Base-by-base conservation (phyloP, 2,888 invertebrate species). In the Phyllotreta striolata region DNA sequence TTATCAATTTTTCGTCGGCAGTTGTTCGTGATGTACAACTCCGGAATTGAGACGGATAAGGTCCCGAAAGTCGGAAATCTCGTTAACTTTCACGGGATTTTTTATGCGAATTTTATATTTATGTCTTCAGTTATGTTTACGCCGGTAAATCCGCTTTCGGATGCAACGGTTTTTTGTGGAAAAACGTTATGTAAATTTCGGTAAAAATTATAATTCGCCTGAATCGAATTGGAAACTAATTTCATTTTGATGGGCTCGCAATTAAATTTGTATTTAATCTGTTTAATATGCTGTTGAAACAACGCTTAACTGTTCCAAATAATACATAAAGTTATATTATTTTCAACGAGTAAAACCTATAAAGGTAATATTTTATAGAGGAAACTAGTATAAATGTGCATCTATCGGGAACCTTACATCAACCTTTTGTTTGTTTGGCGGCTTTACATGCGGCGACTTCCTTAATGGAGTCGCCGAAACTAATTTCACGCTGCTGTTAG, bases 381-480 rank as follows among this genome's bases (percentile, higher is more conserved):
- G 24, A 24, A 24, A 24, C 24, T 24, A 24, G 24, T 24, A 24
- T 24, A 24, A 24, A 24, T 47, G 14, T 14, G 10, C 6, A n/a
- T 47, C 47, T 47, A 14, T 47, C 8, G 47, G 47, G 47, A 47
- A 47, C 24, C 24, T 24, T 24, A 24, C 34, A 8, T 47, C 47
- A 47, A 47, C 14, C 9, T 47, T 47, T 47, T 47, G 47, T 47
- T 47, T 12, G 47, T 47, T 6, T 47, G 47, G 47, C 8, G 47
- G 47, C 6, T 47, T 14, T 47, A 47, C n/a, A 47, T 8, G 47
- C 47, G 47, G 47, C 47, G 47, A 47, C 14, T 24, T 47, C 47
- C 47, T 47, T 47, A 47, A 47, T 47, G 47, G 47, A 47, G 8
- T 47, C 47, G 12, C 47, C 47, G 47, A 47, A 47, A 47, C 47